These are phyloP conservation scores for Sebastes wilsoni DNA, from an alignment of 2,797 vertebrate species.

Conservation along the genomic window DNA sequence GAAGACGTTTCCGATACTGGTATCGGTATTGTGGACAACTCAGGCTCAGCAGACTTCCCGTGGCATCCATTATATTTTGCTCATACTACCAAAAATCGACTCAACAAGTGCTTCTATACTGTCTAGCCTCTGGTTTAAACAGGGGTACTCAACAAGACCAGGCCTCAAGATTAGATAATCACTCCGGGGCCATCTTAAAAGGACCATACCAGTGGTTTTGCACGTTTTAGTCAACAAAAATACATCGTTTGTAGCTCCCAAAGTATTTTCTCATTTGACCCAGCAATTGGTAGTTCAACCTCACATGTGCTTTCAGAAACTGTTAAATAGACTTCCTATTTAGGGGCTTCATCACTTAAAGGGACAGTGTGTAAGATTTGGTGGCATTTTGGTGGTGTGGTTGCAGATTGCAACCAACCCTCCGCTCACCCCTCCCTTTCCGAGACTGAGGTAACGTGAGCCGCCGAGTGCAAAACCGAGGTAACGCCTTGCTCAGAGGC, in stretches of 20 bases:
- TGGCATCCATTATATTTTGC: neutral
- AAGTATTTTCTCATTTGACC: neutral
- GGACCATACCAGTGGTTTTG: neutral
- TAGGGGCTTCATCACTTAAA: neutral
- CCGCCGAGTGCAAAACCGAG: no score
- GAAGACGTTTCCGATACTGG: fast-evolving
- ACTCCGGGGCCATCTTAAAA: neutral
- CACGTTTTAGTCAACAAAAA: neutral
- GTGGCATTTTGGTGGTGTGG: no score
- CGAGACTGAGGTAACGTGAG: no score
- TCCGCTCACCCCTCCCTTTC: no score
- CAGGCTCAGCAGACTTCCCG: neutral
- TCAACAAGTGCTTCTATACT: no score
- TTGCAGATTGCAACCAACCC: no score
- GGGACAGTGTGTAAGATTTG: neutral
- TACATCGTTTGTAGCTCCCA: neutral
- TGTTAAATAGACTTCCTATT: neutral
- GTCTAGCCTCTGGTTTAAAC: no score
- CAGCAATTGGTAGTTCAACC: neutral
- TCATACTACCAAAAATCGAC: neutral
- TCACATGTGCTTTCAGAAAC: neutral
- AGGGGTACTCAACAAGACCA: neutral
- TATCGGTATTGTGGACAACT: neutral
- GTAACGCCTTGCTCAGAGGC: no score
- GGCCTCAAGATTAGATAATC: neutral